Evolutionary conservation across 2,797 vertebrate species (phyloP), one percentile per base, ranked within the genome.

Genomic region (Antrozous pallidus): DNA sequence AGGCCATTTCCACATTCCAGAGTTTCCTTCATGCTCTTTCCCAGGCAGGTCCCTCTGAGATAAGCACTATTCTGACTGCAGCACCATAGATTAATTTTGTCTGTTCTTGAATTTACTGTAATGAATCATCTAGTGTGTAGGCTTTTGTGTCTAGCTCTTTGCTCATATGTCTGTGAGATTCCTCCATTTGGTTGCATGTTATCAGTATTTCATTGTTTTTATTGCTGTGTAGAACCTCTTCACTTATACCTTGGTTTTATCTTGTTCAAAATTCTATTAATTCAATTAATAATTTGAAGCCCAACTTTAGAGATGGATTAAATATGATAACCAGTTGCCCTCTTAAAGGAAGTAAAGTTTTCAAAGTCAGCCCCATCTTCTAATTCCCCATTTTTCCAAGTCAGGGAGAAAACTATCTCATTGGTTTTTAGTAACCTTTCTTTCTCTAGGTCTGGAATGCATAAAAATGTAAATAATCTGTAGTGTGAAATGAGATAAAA

Each of bases 401-500:
- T 65, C 40, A 63, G 70, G 8, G 58, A 67, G 18, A 88, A 93
- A 77, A 42, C 17, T 4, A 18, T 56, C 79, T 40, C 18, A 16
- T 92, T 88, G 90, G 36, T 88, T 79, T 2, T 63, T 22, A 22
- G n/a, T 67, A 63, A 58, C 18, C n/a, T 77, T 91, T 91, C 75
- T 96, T 90, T 88, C 33, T 91, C 67, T 26, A 87, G 40, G 36
- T 84, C 73, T 71, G 65, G 33, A 92, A 80, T 93, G 17, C 38
- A 95, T 92, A 58, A 78, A 94, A 95, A 94, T 70, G 17, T 69
- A 95, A 93, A 94, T 69, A 67, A 95, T 71, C 18, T 38, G n/a
- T 67, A 58, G 54, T 74, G 13, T 78, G 28, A 94, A 95, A 86
- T 1, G 9, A 82, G 42, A 82, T 70, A 65, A 91, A 36, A 58